These are phyloP conservation scores for Apodemia hepburni DNA, from an alignment of 2,888 invertebrate genomes.

Conservation along the genomic window DNA sequence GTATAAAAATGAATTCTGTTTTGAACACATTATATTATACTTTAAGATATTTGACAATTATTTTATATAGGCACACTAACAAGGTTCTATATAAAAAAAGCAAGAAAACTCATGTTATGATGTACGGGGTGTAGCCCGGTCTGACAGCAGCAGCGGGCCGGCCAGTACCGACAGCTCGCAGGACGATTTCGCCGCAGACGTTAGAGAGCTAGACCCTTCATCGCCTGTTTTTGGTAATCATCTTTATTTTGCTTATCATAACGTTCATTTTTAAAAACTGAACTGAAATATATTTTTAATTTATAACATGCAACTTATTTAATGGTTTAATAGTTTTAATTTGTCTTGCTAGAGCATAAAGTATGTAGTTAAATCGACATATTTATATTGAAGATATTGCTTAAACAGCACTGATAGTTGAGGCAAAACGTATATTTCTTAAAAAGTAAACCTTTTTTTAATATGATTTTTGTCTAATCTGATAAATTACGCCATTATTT, in stretches of 20 bases:
- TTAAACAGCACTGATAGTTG: no score
- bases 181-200: slow-evolving; percentile 71
- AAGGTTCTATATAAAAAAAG: background rate
- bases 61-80: background rate
- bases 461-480: no score
- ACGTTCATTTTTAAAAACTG: no score
- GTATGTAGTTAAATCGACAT: no score
- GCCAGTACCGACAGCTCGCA: slow-evolving; percentile 56
- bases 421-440: no score
- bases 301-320: slow-evolving; percentile 24
- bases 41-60: no score
- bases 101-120: background rate
- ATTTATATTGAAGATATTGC: no score
- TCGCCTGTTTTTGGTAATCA: slow-evolving; percentile 74
- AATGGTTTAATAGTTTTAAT: slow-evolving; percentile 7
- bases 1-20: no score
- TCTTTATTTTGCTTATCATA: slow-evolving; percentile 44
- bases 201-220: slow-evolving; percentile 72
- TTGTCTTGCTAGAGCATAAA: no score
- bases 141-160: slow-evolving; percentile 65
- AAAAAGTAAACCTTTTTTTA: no score
- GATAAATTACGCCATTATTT: no score
- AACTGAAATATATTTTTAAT: background rate
- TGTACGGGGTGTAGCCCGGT: slow-evolving; percentile 59
- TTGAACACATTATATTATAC: no score